Base-by-base conservation (phyloP, 1,140 invertebrate genomes). In the Microplitis mediator region DNA sequence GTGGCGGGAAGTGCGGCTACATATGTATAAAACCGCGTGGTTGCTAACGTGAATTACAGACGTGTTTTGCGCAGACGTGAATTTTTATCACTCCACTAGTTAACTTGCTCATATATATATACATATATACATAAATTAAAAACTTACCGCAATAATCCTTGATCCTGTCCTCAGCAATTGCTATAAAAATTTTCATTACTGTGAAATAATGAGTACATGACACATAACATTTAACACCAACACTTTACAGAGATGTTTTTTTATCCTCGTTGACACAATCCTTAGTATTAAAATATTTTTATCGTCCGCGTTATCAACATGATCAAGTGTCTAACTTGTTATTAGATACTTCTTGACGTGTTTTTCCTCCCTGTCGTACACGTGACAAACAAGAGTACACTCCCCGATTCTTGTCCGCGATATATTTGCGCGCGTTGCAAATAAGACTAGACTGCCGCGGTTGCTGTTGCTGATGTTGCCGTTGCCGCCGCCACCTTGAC, bases 401-500 rank as follows among this genome's bases (percentile, higher is more conserved):
- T 52, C 65, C 64, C 36, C 58, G 61, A 71, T 58, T 63, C 67
- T 75, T 75, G 67, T 75, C 14, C 64, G 61, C 67, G 56, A 74
- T 77, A 65, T 73, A 67, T 65, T 71, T 72, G 71, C 74, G 73
- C 71, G 71, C 72, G 72, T 61, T 36, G 64, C 73, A 72, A 74
- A 72, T 65, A 67, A 69, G 71, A 61, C 72, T 71, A 76, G 70
- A 71, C 39, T 32, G 58, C 68, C 71, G 11, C 39, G 6, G 5
- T 11, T 11, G 39, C 39, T 45, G 8, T 9, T 45, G 6, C 39
- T 45, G 39, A 11, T 45, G 39, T 11, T 11, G 39, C 11, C 6
- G 39, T 45, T 5, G 75, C 72, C 6, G 39, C 11, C 39, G 75
- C 72, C 74, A 79, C 81, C 81, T 82, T 81, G 83, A 83, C 82